These are phyloP conservation scores for Hyperopisus bebe DNA, from an alignment of 2,113 vertebrate genomes.

Conservation along the genomic window DNA sequence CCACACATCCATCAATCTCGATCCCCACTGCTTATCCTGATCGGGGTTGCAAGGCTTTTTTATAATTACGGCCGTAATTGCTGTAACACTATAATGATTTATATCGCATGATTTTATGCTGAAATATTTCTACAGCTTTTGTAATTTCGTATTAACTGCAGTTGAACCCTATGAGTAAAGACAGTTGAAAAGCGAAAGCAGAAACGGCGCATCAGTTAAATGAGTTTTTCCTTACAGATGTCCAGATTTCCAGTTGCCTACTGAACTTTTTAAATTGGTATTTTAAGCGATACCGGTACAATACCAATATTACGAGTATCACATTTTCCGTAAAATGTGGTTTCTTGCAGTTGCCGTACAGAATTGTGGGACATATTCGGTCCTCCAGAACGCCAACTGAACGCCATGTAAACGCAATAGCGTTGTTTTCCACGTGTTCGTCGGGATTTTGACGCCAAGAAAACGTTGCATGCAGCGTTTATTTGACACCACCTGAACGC, in stretches of 20 bases:
- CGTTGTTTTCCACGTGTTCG: no score
- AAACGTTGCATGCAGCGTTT: no score
- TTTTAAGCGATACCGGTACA: no score
- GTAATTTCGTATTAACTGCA: not conserved
- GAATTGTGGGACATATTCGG: no score
- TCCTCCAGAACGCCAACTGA: no score
- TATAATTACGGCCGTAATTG: not conserved
- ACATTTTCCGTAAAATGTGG: no score
- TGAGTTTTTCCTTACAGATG: not conserved
- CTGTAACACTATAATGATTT: not conserved
- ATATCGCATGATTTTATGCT: not conserved
- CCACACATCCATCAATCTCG: not conserved
- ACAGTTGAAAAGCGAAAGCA: not conserved
- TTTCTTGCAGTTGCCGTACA: no score
- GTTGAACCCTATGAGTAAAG: not conserved
- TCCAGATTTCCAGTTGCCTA: not conserved
- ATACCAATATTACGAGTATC: no score
- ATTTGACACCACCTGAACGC: no score
- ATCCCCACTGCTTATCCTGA: not conserved
- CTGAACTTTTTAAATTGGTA: not conserved
- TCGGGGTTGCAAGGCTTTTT: not conserved
- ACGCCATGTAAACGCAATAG: no score
- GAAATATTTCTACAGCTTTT: not conserved
- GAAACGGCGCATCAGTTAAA: not conserved
- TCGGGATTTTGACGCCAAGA: no score